Evolutionary conservation across 2,797 vertebrate genomes (phyloP).

Genomic region (Rhynchotus rufescens): DNA sequence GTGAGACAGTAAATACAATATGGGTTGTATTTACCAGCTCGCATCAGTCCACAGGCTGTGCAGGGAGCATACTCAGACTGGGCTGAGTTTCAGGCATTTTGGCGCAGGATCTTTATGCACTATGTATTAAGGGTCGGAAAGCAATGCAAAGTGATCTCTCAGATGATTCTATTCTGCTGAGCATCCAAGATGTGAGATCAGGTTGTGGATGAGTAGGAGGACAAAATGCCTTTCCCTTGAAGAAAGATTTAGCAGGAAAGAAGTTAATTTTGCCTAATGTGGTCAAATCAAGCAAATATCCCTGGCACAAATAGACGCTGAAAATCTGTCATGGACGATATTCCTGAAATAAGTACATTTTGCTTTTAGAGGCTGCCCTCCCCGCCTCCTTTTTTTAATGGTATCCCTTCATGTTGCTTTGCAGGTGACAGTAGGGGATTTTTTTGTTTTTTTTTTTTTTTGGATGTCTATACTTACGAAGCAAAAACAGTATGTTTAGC

Average conservation of each 20-base stretch:
- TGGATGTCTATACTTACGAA: background rate
- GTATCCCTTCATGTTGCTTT: background rate
- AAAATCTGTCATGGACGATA: background rate
- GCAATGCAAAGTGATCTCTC: background rate
- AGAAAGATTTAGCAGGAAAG: background rate
- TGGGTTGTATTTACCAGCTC: background rate
- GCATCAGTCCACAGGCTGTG: background rate
- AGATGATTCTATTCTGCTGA: background rate
- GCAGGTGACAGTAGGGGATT: background rate
- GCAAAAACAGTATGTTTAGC: background rate
- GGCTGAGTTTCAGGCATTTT: background rate
- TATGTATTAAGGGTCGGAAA: background rate
- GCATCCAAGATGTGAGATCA: background rate
- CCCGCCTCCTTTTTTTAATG: background rate
- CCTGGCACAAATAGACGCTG: background rate
- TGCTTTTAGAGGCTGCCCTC: background rate
- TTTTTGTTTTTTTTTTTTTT: background rate
- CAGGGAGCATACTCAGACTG: background rate
- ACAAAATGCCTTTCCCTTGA: background rate
- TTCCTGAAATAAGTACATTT: background rate
- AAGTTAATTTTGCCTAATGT: background rate
- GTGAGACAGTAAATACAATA: accelerated
- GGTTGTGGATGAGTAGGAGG: background rate
- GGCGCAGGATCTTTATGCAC: background rate
- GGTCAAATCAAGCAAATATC: background rate